Conservation (phyloP, 2,888 invertebrate species). For the Oxyteleia sp. region DNA sequence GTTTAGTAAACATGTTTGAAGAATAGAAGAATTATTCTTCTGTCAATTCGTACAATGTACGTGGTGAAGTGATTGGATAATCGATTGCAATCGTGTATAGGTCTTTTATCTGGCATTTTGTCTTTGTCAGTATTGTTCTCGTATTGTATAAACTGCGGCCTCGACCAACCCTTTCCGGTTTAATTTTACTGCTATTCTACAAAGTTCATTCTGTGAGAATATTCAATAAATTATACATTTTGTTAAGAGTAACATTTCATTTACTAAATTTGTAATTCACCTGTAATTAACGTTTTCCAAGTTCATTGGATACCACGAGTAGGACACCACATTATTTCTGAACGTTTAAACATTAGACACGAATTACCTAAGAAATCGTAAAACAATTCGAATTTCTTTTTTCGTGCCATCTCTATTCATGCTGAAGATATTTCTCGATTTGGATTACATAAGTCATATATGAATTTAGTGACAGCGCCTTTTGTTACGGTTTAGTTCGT, state of each 20-base stretch:
- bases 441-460: not conserved
- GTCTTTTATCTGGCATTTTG: conserved; percentile 72
- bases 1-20: conserved; percentile 69
- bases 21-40: conserved; percentile 74
- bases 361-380: no score
- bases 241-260: conserved; percentile 15
- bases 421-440: not conserved
- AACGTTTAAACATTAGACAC: no score
- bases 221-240: conserved; percentile 56
- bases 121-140: conserved; percentile 69
- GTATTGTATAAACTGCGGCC: conserved; percentile 75
- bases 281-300: no score
- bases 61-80: conserved; percentile 74
- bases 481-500: not conserved
- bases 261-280: not conserved
- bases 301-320: no score
- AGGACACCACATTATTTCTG: not conserved
- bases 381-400: no score
- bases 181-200: conserved; percentile 76
- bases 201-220: conserved; percentile 33
- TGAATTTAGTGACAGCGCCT: not conserved
- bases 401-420: no score
- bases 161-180: conserved; percentile 82
- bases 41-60: conserved; percentile 74
- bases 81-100: conserved; percentile 73